These are phyloP conservation scores for Leucophora obtusa DNA, from an alignment of 2,888 invertebrate species.

Conservation along the genomic window DNA sequence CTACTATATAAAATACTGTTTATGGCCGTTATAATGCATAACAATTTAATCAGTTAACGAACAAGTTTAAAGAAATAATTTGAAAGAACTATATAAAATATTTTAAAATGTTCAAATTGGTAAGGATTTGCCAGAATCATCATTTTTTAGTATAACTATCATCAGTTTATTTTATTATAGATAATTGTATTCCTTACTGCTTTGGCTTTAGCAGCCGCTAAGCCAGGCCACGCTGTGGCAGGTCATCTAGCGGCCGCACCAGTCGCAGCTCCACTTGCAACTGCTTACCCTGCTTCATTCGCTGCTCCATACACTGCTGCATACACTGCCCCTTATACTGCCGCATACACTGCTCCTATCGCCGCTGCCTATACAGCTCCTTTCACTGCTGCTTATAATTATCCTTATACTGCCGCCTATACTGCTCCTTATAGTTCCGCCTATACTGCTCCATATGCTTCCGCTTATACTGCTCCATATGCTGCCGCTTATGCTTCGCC, in stretches of 20 bases:
- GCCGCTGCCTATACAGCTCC: slow-evolving; percentile 49
- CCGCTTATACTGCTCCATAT: slow-evolving; percentile 47
- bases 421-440: slow-evolving; percentile 36
- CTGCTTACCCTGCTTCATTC: background rate
- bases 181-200: slow-evolving; percentile 42
- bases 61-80: slow-evolving; percentile 29
- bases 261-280: background rate
- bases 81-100: slow-evolving; percentile 18
- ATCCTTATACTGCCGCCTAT: slow-evolving; percentile 46
- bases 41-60: slow-evolving; percentile 54
- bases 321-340: slow-evolving; percentile 35
- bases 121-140: slow-evolving; percentile 26
- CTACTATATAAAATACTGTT: slow-evolving; percentile 51
- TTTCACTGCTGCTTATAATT: slow-evolving; percentile 33
- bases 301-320: slow-evolving; percentile 50
- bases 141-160: too few relatives aligned
- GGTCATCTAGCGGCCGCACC: slow-evolving; percentile 6
- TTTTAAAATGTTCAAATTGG: slow-evolving; percentile 57
- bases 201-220: slow-evolving; percentile 43
- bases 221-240: slow-evolving; percentile 45
- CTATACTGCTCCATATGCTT: slow-evolving; percentile 29
- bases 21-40: slow-evolving; percentile 49
- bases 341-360: slow-evolving; percentile 38
- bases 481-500: slow-evolving; percentile 41
- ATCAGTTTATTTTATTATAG: slow-evolving; percentile 16